phyloP scores from a whole-genome alignment of 1,140 invertebrate genomes.

The Dreissena polymorpha region DNA sequence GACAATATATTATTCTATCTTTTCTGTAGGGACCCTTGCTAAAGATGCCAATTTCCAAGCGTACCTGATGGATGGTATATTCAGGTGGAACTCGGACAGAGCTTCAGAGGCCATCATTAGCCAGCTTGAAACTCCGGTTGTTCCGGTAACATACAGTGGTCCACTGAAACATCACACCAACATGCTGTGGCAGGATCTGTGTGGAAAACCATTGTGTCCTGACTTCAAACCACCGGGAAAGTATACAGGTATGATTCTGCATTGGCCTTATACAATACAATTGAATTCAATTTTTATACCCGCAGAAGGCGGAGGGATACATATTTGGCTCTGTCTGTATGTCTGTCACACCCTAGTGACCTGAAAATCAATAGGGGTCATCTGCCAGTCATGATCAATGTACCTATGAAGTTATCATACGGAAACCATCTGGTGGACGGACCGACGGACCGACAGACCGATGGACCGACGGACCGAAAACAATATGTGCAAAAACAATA shows the following conservation, averaged over 20 bases:
- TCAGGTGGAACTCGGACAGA: slow-evolving; percentile 59
- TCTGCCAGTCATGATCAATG: too few relatives aligned
- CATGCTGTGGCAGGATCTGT: slow-evolving; percentile 40
- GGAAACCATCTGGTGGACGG: too few relatives aligned
- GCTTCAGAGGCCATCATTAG: slow-evolving; percentile 21
- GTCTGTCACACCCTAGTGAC: too few relatives aligned
- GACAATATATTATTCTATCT: background rate
- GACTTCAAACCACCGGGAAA: slow-evolving; percentile 40
- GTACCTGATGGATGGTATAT: slow-evolving; percentile 58
- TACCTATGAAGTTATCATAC: background rate
- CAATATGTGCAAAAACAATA: too few relatives aligned
- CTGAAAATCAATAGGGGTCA: too few relatives aligned
- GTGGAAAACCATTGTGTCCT: slow-evolving; percentile 31
- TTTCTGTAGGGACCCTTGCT: slow-evolving; percentile 51
- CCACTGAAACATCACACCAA: slow-evolving; percentile 52
- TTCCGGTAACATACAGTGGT: slow-evolving; percentile 38
- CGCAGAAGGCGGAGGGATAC: too few relatives aligned
- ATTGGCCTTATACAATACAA: background rate
- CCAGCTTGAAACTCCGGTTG: background rate
- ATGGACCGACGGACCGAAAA: too few relatives aligned
- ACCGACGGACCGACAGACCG: too few relatives aligned
- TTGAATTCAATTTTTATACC: background rate
- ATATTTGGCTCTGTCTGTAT: too few relatives aligned
- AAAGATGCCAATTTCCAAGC: slow-evolving; percentile 59
- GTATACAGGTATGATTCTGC: slow-evolving; percentile 58